A percentile compares a stretch with the other conserved stretches of the same genome.
Evolutionary conservation across 2,888 invertebrate species (phyloP).

Genomic region (Sturmia bella): DNA sequence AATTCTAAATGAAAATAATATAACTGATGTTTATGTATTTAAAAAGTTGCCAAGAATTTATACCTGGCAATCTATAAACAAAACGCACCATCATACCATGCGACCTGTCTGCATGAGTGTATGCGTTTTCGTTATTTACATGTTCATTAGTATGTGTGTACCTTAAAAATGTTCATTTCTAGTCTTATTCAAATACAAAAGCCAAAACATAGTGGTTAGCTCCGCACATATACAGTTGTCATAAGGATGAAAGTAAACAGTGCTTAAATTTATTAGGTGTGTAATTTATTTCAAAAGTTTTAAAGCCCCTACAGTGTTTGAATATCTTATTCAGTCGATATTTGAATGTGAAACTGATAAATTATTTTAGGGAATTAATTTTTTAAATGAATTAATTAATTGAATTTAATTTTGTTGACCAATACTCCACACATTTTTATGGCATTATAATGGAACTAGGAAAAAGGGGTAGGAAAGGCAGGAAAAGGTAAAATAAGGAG

Average conservation of each 20-base stretch:
- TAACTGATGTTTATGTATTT: background rate
- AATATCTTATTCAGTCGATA: no score
- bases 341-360: no score
- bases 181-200: slow-evolving; percentile 41
- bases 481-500: no score
- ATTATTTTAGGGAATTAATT: no score
- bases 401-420: no score
- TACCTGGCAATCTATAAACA: slow-evolving; percentile 42
- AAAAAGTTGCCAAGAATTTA: slow-evolving; percentile 55
- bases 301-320: no score
- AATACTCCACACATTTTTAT: no score
- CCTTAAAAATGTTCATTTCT: background rate
- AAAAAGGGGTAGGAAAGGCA: no score
- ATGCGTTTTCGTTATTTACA: background rate
- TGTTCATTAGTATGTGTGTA: background rate
- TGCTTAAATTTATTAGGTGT: background rate
- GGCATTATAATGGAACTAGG: no score
- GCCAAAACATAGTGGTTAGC: slow-evolving; percentile 48
- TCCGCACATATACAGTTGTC: slow-evolving; percentile 39
- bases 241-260: background rate
- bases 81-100: background rate
- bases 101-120: background rate
- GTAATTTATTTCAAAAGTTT: background rate
- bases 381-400: no score
- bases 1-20: background rate